Conservation (phyloP, 2,113 vertebrate species). For the Octodon degus region DNA sequence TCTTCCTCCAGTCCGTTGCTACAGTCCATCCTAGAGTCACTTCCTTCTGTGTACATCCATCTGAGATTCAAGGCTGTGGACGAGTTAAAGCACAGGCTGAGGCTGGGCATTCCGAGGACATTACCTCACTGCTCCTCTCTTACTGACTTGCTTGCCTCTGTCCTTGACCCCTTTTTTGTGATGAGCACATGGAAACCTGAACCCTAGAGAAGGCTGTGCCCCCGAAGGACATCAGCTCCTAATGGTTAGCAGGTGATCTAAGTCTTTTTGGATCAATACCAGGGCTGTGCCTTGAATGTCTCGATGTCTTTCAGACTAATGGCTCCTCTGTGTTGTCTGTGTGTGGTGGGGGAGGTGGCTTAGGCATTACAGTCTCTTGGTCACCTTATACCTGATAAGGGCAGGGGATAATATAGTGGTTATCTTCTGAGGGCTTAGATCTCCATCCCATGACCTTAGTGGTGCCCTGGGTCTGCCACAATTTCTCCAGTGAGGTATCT, state of each 20-base stretch:
- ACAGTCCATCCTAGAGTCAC: not conserved
- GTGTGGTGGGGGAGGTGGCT: not conserved
- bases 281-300: not conserved
- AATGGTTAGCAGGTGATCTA: not conserved
- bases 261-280: not conserved
- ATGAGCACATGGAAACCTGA: not conserved
- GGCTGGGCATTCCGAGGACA: too few relatives aligned
- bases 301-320: not conserved
- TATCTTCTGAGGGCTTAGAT: not conserved
- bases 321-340: not conserved
- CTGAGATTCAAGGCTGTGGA: not conserved
- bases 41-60: rapidly evolving
- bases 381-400: not conserved
- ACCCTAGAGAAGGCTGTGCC: not conserved
- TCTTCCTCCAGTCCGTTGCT: not conserved
- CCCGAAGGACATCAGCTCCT: not conserved
- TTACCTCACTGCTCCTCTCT: not conserved
- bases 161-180: not conserved
- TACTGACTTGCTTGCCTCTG: not conserved
- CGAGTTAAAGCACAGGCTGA: not conserved
- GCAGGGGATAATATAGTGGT: not conserved
- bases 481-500: not conserved
- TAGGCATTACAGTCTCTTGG: not conserved
- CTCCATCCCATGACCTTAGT: not conserved
- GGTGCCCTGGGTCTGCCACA: not conserved